A percentile compares a stretch with the other conserved stretches of the same genome.
phyloP scores from a whole-genome alignment of 2,888 invertebrate species.

The Melanotus villosus region DNA sequence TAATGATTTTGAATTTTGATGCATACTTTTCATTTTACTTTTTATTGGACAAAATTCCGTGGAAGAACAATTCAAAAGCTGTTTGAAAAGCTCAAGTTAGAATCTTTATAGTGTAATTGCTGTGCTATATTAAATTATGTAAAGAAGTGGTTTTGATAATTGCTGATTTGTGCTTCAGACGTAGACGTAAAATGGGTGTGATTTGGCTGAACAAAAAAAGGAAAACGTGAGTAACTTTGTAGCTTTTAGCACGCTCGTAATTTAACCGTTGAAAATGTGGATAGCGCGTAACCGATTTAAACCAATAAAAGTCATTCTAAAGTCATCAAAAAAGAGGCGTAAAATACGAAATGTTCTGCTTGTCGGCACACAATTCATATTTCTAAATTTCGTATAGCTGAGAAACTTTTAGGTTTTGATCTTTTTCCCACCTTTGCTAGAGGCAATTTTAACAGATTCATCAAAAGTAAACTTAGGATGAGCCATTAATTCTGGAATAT shows the following conservation, averaged over 20 bases:
- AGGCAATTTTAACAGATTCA: conserved; percentile 6
- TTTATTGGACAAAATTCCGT: too few relatives aligned
- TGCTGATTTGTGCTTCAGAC: too few relatives aligned
- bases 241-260: not conserved
- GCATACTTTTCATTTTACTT: too few relatives aligned
- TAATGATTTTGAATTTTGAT: too few relatives aligned
- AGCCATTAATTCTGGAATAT: not conserved
- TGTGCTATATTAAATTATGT: too few relatives aligned
- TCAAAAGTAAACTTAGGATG: conserved; percentile 1
- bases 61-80: too few relatives aligned
- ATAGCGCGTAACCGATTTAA: conserved; percentile 42
- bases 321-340: conserved; percentile 54
- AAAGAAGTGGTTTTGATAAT: too few relatives aligned
- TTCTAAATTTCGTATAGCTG: conserved; percentile 10
- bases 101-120: too few relatives aligned
- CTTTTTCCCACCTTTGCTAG: not conserved
- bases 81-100: too few relatives aligned
- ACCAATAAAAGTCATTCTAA: conserved; percentile 57
- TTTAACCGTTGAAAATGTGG: conserved; percentile 31
- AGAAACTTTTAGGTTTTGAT: not conserved
- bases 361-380: conserved; percentile 50
- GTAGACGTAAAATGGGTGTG: too few relatives aligned
- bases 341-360: conserved; percentile 56
- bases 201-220: too few relatives aligned
- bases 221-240: not conserved